These are phyloP conservation scores for Molossus alvarezi DNA, from an alignment of 2,797 vertebrate genomes.

Conservation along the genomic window DNA sequence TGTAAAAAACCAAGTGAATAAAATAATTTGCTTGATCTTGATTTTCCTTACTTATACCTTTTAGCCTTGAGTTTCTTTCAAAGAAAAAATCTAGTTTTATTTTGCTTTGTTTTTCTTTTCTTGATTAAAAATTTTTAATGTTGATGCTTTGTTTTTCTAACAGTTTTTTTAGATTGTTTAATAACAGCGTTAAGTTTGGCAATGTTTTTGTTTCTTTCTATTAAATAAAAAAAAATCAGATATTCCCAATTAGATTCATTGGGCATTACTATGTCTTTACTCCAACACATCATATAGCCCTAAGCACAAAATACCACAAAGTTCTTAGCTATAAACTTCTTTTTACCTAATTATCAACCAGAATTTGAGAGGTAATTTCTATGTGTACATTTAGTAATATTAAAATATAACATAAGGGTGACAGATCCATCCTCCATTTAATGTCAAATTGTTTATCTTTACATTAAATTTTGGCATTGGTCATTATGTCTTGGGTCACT, in stretches of 20 bases:
- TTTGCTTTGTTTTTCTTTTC: constrained; percentile 49
- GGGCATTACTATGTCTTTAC: not conserved
- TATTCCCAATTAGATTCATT: not conserved
- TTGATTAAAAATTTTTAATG: too few species aligned
- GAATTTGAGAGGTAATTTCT: not conserved
- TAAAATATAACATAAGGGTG: not conserved
- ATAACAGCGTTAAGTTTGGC: not conserved
- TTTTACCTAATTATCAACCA: not conserved
- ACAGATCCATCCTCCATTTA: not conserved
- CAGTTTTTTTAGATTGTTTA: not conserved
- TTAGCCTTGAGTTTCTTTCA: not conserved
- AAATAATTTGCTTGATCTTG: constrained; percentile 40
- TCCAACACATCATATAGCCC: not conserved
- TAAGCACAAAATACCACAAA: constrained; percentile 17
- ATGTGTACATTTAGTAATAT: not conserved
- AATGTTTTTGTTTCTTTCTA: constrained; percentile 39
- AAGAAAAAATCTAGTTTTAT: not conserved
- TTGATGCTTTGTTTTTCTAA: constrained; percentile 5
- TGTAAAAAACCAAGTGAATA: not conserved
- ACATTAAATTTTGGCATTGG: constrained; percentile 20
- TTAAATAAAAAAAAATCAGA: constrained; percentile 22
- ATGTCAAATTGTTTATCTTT: constrained; percentile 5
- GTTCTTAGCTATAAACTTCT: not conserved
- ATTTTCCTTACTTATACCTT: not conserved
- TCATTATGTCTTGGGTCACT: not conserved